These are phyloP conservation scores for Peromyscus attwateri DNA, from an alignment of 2,797 vertebrate species.

Conservation along the genomic window DNA sequence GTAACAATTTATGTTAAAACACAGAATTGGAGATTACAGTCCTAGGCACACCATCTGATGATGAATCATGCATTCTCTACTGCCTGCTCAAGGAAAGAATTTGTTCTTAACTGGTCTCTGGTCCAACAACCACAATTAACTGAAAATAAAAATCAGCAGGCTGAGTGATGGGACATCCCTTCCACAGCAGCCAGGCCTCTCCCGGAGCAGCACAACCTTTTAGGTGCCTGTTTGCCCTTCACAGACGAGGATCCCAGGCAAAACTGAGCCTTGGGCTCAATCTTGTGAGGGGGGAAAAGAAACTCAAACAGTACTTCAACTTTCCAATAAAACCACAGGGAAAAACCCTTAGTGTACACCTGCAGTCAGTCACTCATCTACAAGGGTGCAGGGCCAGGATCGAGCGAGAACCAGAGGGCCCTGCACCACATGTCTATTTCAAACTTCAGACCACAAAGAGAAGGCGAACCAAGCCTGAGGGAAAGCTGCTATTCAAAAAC, in stretches of 20 bases:
- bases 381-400: conserved; percentile 51
- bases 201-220: conserved; percentile 87
- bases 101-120: not conserved
- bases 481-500: conserved; percentile 59
- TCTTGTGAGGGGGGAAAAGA: conserved; percentile 36
- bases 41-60: conserved; percentile 22
- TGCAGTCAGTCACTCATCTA: conserved; percentile 50
- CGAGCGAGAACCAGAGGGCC: conserved; percentile 48
- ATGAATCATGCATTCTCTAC: conserved; percentile 61
- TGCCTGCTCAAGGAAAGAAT: not conserved
- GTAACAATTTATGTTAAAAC: conserved; percentile 43
- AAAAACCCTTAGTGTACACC: not conserved
- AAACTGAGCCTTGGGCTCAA: conserved; percentile 33
- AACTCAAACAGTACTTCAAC: conserved; percentile 55
- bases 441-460: conserved; percentile 56
- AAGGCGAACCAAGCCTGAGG: conserved; percentile 34
- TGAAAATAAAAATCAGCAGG: conserved; percentile 78
- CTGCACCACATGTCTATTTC: not conserved
- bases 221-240: conserved; percentile 78
- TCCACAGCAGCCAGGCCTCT: conserved; percentile 88
- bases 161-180: conserved; percentile 82
- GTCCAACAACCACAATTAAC: conserved; percentile 72
- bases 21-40: conserved; percentile 21
- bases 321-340: conserved; percentile 25
- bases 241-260: conserved; percentile 51